A percentile compares a stretch with the other conserved stretches of the same genome.
Conservation (phyloP, 53 echinoderm and acorn worm species). For the Mesocentrotus franciscanus region DNA sequence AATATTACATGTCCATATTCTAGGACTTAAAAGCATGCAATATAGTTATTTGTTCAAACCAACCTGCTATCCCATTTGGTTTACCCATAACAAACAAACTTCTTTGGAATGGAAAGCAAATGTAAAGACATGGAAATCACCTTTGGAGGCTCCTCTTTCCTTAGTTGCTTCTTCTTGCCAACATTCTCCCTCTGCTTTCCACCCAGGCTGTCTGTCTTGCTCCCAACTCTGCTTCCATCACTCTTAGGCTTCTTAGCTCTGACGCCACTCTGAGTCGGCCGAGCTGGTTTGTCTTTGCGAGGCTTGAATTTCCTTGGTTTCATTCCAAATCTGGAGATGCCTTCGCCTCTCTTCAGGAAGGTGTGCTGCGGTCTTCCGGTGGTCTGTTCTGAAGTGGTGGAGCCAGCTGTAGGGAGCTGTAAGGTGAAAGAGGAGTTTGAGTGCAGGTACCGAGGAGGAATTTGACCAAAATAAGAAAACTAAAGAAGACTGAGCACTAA, state of each 20-base stretch:
- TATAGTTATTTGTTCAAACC: background rate
- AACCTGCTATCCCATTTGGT: background rate
- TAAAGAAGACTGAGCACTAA: background rate
- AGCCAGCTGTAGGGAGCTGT: slow-evolving; percentile 7
- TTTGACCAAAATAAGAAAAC: background rate
- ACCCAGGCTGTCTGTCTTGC: background rate
- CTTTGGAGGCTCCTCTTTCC: slow-evolving; percentile 72
- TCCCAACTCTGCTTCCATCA: slow-evolving; percentile 13
- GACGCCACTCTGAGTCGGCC: background rate
- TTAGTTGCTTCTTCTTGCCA: slow-evolving; percentile 34
- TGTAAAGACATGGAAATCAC: background rate
- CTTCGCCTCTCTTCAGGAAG: slow-evolving; percentile 89
- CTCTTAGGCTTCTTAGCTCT: background rate
- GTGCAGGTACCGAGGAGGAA: background rate
- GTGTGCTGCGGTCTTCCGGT: slow-evolving; percentile 56
- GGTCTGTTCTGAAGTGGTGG: slow-evolving; percentile 33
- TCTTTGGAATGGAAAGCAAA: background rate
- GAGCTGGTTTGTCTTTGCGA: background rate
- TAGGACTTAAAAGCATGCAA: too few species aligned
- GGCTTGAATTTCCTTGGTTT: slow-evolving; percentile 59
- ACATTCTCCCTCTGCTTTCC: slow-evolving; percentile 36
- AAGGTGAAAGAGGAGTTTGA: background rate
- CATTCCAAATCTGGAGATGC: slow-evolving; percentile 86
- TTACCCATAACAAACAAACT: background rate
- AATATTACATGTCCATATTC: too few species aligned